These are phyloP conservation scores for Pangasius mekongensis DNA, from an alignment of 2,797 vertebrate genomes.

Conservation along the genomic window DNA sequence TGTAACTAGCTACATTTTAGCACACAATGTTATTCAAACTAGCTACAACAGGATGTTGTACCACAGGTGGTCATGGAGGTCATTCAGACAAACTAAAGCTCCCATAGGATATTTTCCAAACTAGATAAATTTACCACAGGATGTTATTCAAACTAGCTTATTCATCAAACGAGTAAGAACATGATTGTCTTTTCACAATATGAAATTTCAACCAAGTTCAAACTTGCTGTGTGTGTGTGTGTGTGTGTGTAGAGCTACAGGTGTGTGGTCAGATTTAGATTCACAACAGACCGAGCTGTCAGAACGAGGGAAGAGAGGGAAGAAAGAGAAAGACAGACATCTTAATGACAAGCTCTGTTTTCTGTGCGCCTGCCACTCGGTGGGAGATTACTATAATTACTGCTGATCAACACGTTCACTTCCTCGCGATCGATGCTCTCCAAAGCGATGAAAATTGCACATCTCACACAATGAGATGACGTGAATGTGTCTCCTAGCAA, in stretches of 20 bases:
- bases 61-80: background rate
- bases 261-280: conserved; percentile 29
- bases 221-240: background rate
- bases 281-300: conserved; percentile 55
- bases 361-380: conserved; percentile 66
- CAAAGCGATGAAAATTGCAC: conserved; percentile 37
- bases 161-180: background rate
- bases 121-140: background rate
- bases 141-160: background rate
- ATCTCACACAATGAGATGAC: conserved; percentile 68
- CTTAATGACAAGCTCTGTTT: conserved; percentile 78
- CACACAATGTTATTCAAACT: background rate
- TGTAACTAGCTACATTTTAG: background rate
- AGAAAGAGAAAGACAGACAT: conserved; percentile 64
- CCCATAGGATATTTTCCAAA: background rate
- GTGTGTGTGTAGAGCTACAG: conserved; percentile 14
- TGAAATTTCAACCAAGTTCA: background rate
- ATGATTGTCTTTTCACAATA: background rate
- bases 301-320: conserved; percentile 57
- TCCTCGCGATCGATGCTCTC: conserved; percentile 76
- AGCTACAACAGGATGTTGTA: background rate
- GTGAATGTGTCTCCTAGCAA: background rate
- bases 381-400: conserved; percentile 80
- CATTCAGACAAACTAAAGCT: background rate
- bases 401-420: conserved; percentile 79